Conservation (phyloP, 2,888 invertebrate genomes). For the Athripsodes cinereus region DNA sequence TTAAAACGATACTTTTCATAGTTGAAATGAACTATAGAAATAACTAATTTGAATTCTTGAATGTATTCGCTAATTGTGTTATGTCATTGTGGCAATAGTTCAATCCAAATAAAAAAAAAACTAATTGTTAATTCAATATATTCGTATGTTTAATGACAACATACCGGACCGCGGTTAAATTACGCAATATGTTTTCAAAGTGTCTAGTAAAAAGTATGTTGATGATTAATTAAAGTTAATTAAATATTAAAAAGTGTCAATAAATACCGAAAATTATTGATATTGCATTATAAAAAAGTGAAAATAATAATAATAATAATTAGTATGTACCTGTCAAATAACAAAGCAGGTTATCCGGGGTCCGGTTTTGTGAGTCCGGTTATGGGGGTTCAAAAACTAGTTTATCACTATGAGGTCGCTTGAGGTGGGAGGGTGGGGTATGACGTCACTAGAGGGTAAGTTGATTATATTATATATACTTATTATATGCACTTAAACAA, state of each 20-base stretch:
- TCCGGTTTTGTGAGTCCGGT: constrained; percentile 2
- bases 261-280: background rate
- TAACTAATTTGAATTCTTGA: too few relatives aligned
- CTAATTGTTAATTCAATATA: too few relatives aligned
- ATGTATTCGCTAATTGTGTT: too few relatives aligned
- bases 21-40: too few relatives aligned
- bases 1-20: too few relatives aligned
- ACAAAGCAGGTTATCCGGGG: background rate
- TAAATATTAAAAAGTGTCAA: background rate
- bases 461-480: too few relatives aligned
- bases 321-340: constrained; percentile 1
- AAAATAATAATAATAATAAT: constrained; percentile 1
- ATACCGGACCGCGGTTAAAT: constrained; percentile 22
- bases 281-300: background rate
- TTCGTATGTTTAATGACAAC: constrained; percentile 1
- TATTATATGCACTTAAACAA: background rate
- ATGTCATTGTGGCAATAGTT: too few relatives aligned
- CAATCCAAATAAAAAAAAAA: too few relatives aligned
- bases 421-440: background rate
- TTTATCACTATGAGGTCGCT: background rate
- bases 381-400: constrained; percentile 1
- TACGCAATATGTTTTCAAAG: constrained; percentile 9
- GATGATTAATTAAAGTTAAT: constrained; percentile 9
- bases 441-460: background rate
- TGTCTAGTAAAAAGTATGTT: constrained; percentile 16